These are phyloP conservation scores for Formicarius rufipectus DNA, from an alignment of 2,113 vertebrate species.

Conservation along the genomic window DNA sequence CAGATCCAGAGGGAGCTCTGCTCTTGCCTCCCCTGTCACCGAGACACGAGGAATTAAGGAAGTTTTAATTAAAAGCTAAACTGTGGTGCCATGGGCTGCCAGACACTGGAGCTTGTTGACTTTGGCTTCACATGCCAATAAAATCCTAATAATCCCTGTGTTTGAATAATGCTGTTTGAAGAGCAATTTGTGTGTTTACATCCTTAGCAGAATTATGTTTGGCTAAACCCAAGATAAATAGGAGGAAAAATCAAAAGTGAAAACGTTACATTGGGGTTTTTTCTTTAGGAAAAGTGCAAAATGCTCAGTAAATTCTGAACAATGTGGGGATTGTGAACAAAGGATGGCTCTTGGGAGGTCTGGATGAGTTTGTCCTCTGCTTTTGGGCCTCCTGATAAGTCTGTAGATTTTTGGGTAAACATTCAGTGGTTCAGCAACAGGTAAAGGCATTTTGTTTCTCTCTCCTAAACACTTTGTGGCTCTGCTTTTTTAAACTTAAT, in stretches of 20 bases:
- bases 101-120: accelerated
- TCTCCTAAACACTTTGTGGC: not conserved
- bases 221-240: not conserved
- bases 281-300: not conserved
- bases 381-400: not conserved
- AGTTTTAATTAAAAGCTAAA: not conserved
- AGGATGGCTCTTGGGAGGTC: not conserved
- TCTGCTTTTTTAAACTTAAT: not conserved
- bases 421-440: not conserved
- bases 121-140: accelerated
- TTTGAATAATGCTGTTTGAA: not conserved
- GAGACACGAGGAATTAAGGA: accelerated
- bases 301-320: not conserved
- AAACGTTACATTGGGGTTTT: not conserved
- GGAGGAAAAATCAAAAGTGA: not conserved
- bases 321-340: not conserved
- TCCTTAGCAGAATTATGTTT: not conserved
- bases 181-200: not conserved
- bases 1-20: accelerated
- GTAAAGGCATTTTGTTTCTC: not conserved
- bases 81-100: not conserved
- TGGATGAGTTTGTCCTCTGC: not conserved
- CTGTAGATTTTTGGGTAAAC: accelerated
- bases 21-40: accelerated
- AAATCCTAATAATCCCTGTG: not conserved